Conservation (phyloP, 2,797 vertebrate genomes). For the Sus cebifrons region DNA sequence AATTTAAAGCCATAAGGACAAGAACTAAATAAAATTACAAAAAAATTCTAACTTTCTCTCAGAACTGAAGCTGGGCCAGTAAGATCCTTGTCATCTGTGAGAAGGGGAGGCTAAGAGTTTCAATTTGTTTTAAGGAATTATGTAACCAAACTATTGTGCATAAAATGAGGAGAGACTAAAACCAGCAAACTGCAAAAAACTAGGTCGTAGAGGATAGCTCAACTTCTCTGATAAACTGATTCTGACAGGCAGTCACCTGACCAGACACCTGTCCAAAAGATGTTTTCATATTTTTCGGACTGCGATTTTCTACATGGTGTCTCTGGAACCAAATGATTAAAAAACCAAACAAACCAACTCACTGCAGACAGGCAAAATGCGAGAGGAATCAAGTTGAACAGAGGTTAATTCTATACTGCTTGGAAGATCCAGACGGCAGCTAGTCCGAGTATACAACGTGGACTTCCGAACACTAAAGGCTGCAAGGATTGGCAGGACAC, state of each 20-base stretch:
- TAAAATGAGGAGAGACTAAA: not conserved
- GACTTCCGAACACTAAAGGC: not conserved
- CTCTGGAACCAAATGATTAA: slow-evolving; percentile 30
- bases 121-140: not conserved
- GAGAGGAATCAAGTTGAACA: not conserved
- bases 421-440: not conserved
- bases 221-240: slow-evolving; percentile 13
- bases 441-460: not conserved
- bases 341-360: not conserved
- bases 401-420: not conserved
- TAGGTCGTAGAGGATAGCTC: not conserved
- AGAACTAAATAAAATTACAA: not conserved
- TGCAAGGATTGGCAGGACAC: not conserved
- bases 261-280: not conserved
- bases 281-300: not conserved
- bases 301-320: not conserved
- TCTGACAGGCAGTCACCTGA: slow-evolving; percentile 5
- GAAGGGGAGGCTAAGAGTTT: not conserved
- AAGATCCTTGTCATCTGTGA: not conserved
- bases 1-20: not conserved
- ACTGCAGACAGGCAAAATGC: not conserved
- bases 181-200: not conserved
- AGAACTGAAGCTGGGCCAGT: not conserved
- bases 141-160: not conserved
- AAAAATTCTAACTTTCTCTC: slow-evolving; percentile 1